Conservation (phyloP, 2,113 vertebrate species). For the Spea multiplicata region DNA sequence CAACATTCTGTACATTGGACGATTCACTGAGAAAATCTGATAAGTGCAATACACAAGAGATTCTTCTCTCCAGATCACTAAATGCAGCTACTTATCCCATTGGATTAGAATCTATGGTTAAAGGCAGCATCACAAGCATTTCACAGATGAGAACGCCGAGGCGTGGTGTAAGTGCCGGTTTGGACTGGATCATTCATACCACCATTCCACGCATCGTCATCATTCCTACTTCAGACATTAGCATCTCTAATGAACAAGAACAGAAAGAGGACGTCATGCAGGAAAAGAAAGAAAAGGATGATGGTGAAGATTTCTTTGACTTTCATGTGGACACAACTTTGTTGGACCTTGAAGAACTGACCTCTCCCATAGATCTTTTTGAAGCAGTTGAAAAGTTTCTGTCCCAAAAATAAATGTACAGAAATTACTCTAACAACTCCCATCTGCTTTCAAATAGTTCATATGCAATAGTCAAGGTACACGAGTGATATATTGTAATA, state of each 20-base stretch:
- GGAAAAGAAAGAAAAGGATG: slow-evolving; percentile 27
- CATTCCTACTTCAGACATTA: slow-evolving; percentile 62
- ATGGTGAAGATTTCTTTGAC: slow-evolving; percentile 51
- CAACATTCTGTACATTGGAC: slow-evolving; percentile 50
- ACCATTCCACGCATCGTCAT: slow-evolving; percentile 60
- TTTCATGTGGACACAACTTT: slow-evolving; percentile 54
- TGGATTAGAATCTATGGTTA: slow-evolving; percentile 48
- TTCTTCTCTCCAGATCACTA: slow-evolving; percentile 49
- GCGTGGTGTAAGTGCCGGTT: slow-evolving; percentile 36
- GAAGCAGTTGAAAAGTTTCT: slow-evolving; percentile 63
- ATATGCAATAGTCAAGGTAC: slow-evolving; percentile 12
- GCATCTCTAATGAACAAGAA: slow-evolving; percentile 44
- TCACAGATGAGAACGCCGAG: slow-evolving; percentile 29
- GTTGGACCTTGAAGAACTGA: slow-evolving; percentile 58
- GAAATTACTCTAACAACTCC: slow-evolving; percentile 36
- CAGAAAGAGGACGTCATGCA: slow-evolving; percentile 36
- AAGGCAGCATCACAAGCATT: slow-evolving; percentile 9
- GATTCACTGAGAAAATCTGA: slow-evolving; percentile 30
- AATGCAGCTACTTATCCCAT: slow-evolving; percentile 57
- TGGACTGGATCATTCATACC: slow-evolving; percentile 43
- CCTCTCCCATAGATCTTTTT: slow-evolving; percentile 55
- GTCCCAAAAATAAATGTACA: slow-evolving; percentile 45
- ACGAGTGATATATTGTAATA: slow-evolving; percentile 41
- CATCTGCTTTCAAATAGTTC: slow-evolving; percentile 9
- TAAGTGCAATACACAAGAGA: slow-evolving; percentile 23